Evolutionary conservation across 2,797 vertebrate species (phyloP).

Genomic region (Momotus momota): DNA sequence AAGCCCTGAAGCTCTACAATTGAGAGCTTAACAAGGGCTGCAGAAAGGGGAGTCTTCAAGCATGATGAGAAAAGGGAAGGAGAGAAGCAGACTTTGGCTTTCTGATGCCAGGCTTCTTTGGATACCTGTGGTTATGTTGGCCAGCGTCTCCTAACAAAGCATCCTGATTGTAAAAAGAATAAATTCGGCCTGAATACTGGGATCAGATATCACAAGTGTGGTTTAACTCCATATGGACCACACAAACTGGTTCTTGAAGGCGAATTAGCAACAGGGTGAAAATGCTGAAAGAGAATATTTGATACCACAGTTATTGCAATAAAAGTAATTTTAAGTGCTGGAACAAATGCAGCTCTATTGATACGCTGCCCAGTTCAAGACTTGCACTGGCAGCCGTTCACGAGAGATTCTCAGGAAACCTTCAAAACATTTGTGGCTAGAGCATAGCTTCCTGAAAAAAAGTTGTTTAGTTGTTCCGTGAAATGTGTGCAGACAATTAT

Average conservation of each 20-base stretch:
- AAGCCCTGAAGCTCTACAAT: background rate
- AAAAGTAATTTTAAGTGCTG: background rate
- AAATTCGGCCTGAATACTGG: background rate
- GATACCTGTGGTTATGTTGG: background rate
- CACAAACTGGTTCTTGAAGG: background rate
- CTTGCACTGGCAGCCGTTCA: conserved; percentile 40
- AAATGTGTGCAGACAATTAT: conserved; percentile 62
- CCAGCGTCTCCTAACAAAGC: background rate
- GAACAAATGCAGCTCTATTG: background rate
- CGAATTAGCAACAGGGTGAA: background rate
- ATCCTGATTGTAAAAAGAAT: background rate
- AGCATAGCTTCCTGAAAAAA: conserved; percentile 12
- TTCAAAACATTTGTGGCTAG: conserved; percentile 71
- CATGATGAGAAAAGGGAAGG: background rate
- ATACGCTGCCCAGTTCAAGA: background rate
- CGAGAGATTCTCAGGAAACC: conserved; percentile 36
- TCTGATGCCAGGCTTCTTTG: background rate
- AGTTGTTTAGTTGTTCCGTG: conserved; percentile 15
- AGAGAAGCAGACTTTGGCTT: background rate
- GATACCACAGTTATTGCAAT: background rate
- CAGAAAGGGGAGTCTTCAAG: background rate
- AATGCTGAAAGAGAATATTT: background rate
- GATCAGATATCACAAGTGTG: background rate
- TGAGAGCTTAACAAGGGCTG: background rate
- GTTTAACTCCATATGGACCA: background rate